Base-by-base conservation (phyloP, 2,888 invertebrate species). In the Odontomyia ornata region DNA sequence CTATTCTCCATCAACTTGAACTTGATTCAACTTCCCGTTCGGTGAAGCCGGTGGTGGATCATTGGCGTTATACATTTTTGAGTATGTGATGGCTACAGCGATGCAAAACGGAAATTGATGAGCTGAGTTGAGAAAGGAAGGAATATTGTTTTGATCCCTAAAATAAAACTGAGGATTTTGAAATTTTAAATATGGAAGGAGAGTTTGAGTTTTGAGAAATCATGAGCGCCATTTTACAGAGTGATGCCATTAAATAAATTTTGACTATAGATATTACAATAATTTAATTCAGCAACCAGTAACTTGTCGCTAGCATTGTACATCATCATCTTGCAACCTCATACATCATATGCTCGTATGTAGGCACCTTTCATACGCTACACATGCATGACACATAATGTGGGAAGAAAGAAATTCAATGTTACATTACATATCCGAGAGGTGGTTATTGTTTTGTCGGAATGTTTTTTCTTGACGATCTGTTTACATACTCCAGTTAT, bases 401-500 rank as follows among this genome's bases (percentile, higher is more conserved):
- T 64, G 64, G 64, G 64, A 64, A 64, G 64, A 60, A 52, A 36
- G 36, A 36, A 52, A 28, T 64, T 64, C 30, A 64, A 64, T 30
- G 64, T 30, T 64, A 18, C 7, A 36, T 9, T 36, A 36, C 36
- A 9, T 36, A 36, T 36, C 3, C 36, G 36, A 27, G 64, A 28
- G 64, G 64, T 30, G 36, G 36, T 36, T 36, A 64, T 64, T 64
- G 64, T 27, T n/a, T 64, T 28, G 11, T 30, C 27, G 64, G 11
- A 21, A 21, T 21, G 57, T 30, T 25, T 25, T 60, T 21, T 64
- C 64, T 28, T 64, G n/a, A n/a, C 64, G 64, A 64, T 64, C 27
- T 64, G 64, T 64, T 64, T 64, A 64, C 64, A 64, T 64, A 64
- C 64, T 64, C 30, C 64, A 64, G 64, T 64, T 64, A 64, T 64